Percentiles rank a stretch among this genome's conserved stretches.
Conservation (phyloP, 2,113 vertebrate species). For the Leiothrix lutea region DNA sequence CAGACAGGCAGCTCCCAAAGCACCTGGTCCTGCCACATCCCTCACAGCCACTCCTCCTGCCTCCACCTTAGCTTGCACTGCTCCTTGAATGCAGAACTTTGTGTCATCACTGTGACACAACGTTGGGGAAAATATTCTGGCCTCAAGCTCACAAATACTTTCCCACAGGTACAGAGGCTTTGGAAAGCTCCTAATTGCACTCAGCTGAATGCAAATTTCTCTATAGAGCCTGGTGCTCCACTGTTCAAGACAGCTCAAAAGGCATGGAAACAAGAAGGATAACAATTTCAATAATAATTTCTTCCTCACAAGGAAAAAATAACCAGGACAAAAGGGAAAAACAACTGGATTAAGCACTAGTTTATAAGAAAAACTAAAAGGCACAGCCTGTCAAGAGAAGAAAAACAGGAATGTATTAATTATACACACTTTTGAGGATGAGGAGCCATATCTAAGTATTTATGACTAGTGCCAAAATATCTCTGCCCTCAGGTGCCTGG, state of each 20-base stretch:
- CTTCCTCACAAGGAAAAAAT: neutral
- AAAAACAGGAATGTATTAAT: neutral
- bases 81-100: neutral
- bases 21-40: neutral
- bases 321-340: neutral
- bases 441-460: neutral
- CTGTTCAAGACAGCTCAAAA: rapidly evolving
- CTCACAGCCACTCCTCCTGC: neutral
- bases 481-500: neutral
- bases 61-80: neutral
- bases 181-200: neutral
- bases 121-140: neutral
- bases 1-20: neutral
- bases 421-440: neutral
- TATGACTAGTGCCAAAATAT: neutral
- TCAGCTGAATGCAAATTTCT: neutral
- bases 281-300: neutral
- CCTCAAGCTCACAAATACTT: neutral
- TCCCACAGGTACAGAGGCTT: neutral
- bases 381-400: neutral
- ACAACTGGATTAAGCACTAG: neutral
- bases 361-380: neutral
- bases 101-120: neutral
- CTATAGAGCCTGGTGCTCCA: neutral
- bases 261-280: neutral